phyloP scores from a whole-genome alignment of 2,797 vertebrate species.

The Pelobates cultripes region DNA sequence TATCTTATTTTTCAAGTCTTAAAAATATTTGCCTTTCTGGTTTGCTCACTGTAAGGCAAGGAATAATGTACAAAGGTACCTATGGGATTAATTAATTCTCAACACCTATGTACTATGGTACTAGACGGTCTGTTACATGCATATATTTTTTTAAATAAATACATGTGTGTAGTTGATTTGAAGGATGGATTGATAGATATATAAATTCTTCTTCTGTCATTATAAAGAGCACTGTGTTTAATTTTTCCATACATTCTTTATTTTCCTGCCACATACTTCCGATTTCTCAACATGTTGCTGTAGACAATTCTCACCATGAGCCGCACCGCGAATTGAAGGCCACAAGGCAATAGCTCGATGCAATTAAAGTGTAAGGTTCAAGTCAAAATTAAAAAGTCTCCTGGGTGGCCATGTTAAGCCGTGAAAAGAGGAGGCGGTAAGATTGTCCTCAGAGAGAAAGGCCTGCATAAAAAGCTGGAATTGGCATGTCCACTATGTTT shows the following conservation, averaged over 20 bases:
- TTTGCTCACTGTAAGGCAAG: not conserved
- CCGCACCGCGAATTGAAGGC: slow-evolving; percentile 28
- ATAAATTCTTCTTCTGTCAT: no score
- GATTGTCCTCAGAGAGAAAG: not conserved
- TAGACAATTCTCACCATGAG: slow-evolving; percentile 20
- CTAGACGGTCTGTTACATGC: not conserved
- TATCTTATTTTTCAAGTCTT: no score
- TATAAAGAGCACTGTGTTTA: not conserved
- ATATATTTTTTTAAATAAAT: not conserved
- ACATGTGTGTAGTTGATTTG: no score
- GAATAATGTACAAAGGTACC: no score
- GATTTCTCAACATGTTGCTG: not conserved
- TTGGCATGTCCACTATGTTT: not conserved
- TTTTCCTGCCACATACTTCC: not conserved
- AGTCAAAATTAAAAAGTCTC: slow-evolving; percentile 37
- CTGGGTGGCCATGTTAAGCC: slow-evolving; percentile 22
- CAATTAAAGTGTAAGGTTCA: slow-evolving; percentile 47
- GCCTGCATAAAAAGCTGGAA: not conserved
- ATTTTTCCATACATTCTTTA: not conserved
- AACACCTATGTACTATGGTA: not conserved
- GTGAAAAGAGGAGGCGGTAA: not conserved
- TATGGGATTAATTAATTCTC: slow-evolving; percentile 4
- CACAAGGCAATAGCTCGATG: slow-evolving; percentile 14
- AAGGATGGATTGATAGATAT: no score
- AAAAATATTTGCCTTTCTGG: not conserved